Base-by-base conservation (phyloP, 2,113 vertebrate genomes). In the Oryzias melastigma region DNA sequence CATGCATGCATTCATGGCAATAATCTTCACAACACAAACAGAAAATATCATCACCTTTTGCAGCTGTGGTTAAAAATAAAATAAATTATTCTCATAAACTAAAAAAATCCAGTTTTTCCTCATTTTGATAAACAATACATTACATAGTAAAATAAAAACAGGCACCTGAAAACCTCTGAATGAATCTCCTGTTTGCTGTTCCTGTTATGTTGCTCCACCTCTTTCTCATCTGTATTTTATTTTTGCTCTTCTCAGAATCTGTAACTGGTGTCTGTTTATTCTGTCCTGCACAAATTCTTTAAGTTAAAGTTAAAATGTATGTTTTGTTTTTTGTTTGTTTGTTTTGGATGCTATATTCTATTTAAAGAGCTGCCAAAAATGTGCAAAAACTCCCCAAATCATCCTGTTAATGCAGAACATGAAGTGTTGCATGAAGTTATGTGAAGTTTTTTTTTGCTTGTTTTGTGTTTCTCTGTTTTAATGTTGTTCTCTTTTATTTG, bases 401-500 rank as follows among this genome's bases (percentile, higher is more conserved):
- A 44, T 10, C 1, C 1, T 48, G 68, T 75, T 68, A 47, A 5
- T 84, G 78, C 86, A 84, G 77, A 67, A 76, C 63, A 65, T 60
- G 70, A 16, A 20, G 14, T 71, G 29, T 59, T n/a, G 20, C 22
- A 15, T 40, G 27, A 46, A 48, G 54, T 5, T 0, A 12, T 61
- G 22, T 41, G 56, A 19, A 54, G 27, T 24, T 17, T 5, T 7
- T 41, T 22, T 22, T 48, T 64, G 66, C 13, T 10, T 64, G 18
- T 68, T 59, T 58, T 19, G 52, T 72, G 51, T 42, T 73, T 20
- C 60, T 60, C 18, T 66, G 40, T 24, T 64, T 44, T 77, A 27
- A 13, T 47, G 45, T 54, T 65, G 25, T 50, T 48, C 17, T 25
- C 22, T 62, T 59, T 47, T 75, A 53, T 65, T 70, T 53, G 40